Evolutionary conservation across 2,888 invertebrate species (phyloP).

Genomic region (Cosmopolites sordidus): DNA sequence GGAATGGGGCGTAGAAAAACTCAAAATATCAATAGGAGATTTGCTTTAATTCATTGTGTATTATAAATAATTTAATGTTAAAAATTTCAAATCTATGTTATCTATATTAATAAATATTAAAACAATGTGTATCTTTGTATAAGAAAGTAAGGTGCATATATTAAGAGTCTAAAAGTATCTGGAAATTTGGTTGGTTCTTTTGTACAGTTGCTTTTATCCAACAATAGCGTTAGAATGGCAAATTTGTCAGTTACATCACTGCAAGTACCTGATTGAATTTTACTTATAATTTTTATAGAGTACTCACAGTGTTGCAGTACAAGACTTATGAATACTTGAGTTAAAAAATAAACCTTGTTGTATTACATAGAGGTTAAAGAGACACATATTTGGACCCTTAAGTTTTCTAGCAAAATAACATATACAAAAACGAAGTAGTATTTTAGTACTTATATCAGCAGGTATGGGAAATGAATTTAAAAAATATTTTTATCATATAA

Average conservation of each 20-base stretch:
- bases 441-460: too few relatives aligned
- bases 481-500: too few relatives aligned
- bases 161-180: background rate
- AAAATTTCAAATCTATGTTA: background rate
- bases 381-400: slow-evolving; percentile 21
- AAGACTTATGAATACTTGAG: background rate
- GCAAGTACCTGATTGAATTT: background rate
- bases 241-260: too few relatives aligned
- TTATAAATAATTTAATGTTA: background rate
- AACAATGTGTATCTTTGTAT: background rate
- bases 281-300: background rate
- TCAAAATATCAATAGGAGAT: slow-evolving; percentile 7
- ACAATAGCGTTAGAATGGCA: too few relatives aligned
- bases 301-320: background rate
- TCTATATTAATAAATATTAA: background rate
- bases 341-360: background rate
- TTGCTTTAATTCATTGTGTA: background rate
- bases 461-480: background rate
- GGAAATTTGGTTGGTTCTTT: too few relatives aligned
- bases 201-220: too few relatives aligned
- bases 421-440: background rate
- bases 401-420: slow-evolving; percentile 9
- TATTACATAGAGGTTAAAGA: background rate
- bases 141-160: background rate
- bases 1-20: too few relatives aligned